These are phyloP conservation scores for Dreissena polymorpha DNA, from an alignment of 1,140 invertebrate genomes.

Conservation along the genomic window DNA sequence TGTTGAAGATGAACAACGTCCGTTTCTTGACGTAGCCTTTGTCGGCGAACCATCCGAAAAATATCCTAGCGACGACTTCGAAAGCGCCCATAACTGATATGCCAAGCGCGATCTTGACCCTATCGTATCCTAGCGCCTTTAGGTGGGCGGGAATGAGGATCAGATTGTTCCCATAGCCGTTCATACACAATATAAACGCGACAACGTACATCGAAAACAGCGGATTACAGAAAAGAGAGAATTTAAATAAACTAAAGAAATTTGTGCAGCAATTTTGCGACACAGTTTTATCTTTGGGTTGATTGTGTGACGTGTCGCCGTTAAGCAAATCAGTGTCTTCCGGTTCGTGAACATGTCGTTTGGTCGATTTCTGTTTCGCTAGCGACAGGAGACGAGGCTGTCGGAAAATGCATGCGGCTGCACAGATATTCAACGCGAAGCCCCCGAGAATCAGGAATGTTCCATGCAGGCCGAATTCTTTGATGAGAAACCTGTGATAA, in stretches of 20 bases:
- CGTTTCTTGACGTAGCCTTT: slow-evolving; percentile 14
- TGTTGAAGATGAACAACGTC: slow-evolving; percentile 34
- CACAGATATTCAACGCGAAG: slow-evolving; percentile 28
- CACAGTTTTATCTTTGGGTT: slow-evolving; percentile 9
- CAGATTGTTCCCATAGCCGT: slow-evolving; percentile 44
- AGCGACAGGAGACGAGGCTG: slow-evolving; percentile 31
- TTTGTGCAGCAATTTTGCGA: not conserved
- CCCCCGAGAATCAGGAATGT: slow-evolving; percentile 32
- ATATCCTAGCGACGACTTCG: slow-evolving; percentile 38
- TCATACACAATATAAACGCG: slow-evolving; percentile 38
- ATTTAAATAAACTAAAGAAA: not conserved
- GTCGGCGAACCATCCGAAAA: slow-evolving; percentile 40
- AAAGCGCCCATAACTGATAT: slow-evolving; percentile 37
- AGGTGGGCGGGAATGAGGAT: slow-evolving; percentile 41
- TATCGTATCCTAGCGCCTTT: slow-evolving; percentile 30
- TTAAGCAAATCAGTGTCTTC: slow-evolving; percentile 36
- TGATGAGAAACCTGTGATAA: slow-evolving; percentile 34
- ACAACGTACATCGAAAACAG: slow-evolving; percentile 32
- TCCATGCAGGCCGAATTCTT: slow-evolving; percentile 17
- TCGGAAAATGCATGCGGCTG: slow-evolving; percentile 39
- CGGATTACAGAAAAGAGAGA: slow-evolving; percentile 34
- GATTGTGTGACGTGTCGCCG: slow-evolving; percentile 5
- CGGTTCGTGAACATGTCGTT: not conserved
- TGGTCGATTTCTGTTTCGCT: not conserved
- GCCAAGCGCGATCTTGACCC: not conserved